Percentiles rank a stretch among this genome's conserved stretches.
Evolutionary conservation across 2,797 vertebrate genomes (phyloP).

Genomic region (Coranthus polyacanthus): DNA sequence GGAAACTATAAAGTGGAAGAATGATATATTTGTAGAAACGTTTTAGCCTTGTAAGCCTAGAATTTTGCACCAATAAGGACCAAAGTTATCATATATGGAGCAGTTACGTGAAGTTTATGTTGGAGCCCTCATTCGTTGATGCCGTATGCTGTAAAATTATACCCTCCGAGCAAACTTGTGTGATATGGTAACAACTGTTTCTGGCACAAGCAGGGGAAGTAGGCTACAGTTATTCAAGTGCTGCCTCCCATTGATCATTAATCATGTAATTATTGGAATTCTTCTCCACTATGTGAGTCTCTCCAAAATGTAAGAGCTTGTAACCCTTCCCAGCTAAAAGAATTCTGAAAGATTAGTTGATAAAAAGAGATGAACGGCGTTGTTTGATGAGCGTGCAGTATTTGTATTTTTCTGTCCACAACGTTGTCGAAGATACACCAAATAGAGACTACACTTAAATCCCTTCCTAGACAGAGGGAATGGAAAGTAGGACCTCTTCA

Average conservation of each 20-base stretch:
- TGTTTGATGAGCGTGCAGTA: too few relatives aligned
- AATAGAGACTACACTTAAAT: too few relatives aligned
- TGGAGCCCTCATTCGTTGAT: too few relatives aligned
- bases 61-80: too few relatives aligned
- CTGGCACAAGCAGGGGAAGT: conserved; percentile 8
- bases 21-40: conserved; percentile 14
- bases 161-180: conserved; percentile 15
- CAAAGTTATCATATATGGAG: too few relatives aligned
- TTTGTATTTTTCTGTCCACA: too few relatives aligned
- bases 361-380: not conserved
- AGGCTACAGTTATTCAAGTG: conserved; percentile 27
- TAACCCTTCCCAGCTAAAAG: accelerated
- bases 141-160: conserved; percentile 4
- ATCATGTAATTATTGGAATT: conserved; percentile 36
- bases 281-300: conserved; percentile 11
- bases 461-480: not conserved
- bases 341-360: not conserved
- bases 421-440: too few relatives aligned
- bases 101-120: too few relatives aligned
- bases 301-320: conserved; percentile 7
- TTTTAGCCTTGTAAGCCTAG: too few relatives aligned
- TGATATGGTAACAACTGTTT: conserved; percentile 25
- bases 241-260: conserved; percentile 32
- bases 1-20: conserved; percentile 9
- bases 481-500: not conserved